Evolutionary conservation across 2,113 vertebrate genomes (phyloP).

Genomic region (Pangasianodon hypophthalmus): DNA sequence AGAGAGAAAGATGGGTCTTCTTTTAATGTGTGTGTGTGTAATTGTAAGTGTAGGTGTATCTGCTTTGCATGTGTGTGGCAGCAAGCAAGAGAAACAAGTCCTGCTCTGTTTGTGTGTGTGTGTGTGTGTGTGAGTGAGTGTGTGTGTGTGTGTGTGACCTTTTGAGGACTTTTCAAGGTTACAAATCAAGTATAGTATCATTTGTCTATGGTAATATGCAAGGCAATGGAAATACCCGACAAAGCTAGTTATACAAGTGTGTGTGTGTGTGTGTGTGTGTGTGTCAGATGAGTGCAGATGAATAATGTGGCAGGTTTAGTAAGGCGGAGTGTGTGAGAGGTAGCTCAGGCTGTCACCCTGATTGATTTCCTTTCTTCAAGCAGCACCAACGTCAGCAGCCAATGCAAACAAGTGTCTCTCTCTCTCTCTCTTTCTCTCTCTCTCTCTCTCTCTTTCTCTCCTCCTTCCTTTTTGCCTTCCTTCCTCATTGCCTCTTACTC

Average conservation of each 20-base stretch:
- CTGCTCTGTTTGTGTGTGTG: neutral
- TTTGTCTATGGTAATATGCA: neutral
- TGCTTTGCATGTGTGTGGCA: neutral
- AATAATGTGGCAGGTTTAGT: slow-evolving; percentile 54
- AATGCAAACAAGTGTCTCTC: slow-evolving; percentile 43
- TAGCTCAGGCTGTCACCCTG: slow-evolving; percentile 50
- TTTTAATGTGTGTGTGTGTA: neutral
- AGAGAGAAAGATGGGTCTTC: neutral
- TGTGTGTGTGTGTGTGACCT: slow-evolving; percentile 35
- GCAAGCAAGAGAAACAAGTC: neutral
- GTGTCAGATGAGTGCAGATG: slow-evolving; percentile 40
- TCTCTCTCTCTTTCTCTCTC: slow-evolving; percentile 21
- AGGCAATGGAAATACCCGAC: neutral
- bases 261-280: slow-evolving; percentile 12
- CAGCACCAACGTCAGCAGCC: slow-evolving; percentile 35
- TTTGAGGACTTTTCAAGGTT: neutral
- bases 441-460: neutral
- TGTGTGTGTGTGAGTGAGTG: slow-evolving; percentile 4
- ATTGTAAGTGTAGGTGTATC: neutral
- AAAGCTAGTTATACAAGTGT: neutral
- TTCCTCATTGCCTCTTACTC: neutral
- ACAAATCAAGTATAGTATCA: neutral
- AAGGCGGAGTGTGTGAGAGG: slow-evolving; percentile 47
- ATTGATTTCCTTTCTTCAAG: slow-evolving; percentile 59
- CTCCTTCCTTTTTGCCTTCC: neutral